These are phyloP conservation scores for Gallinago media DNA, from an alignment of 2,113 vertebrate genomes.

Conservation along the genomic window DNA sequence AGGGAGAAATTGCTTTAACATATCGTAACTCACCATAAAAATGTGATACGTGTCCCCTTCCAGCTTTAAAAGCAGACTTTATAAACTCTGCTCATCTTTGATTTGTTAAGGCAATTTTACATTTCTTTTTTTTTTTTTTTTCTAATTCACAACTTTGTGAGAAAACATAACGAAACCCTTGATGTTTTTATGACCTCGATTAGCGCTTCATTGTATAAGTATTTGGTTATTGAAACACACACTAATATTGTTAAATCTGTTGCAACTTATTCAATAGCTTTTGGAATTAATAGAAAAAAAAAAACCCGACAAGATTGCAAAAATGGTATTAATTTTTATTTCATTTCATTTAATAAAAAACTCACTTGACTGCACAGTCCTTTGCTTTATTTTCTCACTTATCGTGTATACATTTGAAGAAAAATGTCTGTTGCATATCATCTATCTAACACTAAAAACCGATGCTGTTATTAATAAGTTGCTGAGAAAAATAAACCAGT, in stretches of 20 bases:
- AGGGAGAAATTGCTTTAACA: slow-evolving; percentile 5
- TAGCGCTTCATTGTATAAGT: not conserved
- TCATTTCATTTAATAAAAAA: slow-evolving; percentile 62
- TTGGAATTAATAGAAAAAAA: slow-evolving; percentile 47
- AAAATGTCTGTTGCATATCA: slow-evolving; percentile 9
- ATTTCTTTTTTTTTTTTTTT: slow-evolving; percentile 23
- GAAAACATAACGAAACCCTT: not conserved
- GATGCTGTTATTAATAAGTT: slow-evolving; percentile 66
- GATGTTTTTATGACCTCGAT: not conserved
- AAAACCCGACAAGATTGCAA: not conserved
- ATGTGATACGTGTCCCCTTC: not conserved
- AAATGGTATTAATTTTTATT: not conserved
- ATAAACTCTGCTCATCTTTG: not conserved
- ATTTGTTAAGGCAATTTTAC: slow-evolving; percentile 22
- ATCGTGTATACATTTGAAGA: not conserved
- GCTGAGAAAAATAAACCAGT: slow-evolving; percentile 70
- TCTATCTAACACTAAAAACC: slow-evolving; percentile 34
- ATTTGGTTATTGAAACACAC: slow-evolving; percentile 11
- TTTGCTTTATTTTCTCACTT: slow-evolving; percentile 58
- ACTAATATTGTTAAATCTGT: slow-evolving; percentile 41
- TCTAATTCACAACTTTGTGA: slow-evolving; percentile 43
- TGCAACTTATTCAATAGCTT: slow-evolving; percentile 23
- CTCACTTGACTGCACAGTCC: slow-evolving; percentile 25
- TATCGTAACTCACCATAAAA: not conserved
- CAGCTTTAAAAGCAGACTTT: not conserved